Conservation (phyloP, 2,113 vertebrate species). For the Progne subis region DNA sequence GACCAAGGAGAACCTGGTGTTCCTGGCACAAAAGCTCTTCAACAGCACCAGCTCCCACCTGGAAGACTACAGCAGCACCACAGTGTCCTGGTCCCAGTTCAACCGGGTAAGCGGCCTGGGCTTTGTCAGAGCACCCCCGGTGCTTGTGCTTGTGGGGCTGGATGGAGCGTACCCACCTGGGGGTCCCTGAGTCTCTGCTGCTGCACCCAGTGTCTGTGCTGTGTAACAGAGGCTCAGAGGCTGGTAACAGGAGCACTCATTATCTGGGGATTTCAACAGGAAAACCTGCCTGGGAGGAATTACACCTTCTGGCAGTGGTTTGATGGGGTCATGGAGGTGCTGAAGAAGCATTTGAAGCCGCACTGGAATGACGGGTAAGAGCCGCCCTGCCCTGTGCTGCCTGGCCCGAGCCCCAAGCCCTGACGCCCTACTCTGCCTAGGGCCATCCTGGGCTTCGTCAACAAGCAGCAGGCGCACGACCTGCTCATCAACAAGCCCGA, state of each 20-base stretch:
- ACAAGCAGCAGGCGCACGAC: constrained; percentile 97
- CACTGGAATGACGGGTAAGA: constrained; percentile 97
- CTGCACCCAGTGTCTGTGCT: fast-evolving
- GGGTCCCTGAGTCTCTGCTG: fast-evolving
- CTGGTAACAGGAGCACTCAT: not conserved
- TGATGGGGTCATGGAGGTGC: constrained; percentile 96
- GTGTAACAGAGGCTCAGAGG: not conserved
- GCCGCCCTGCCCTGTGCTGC: not conserved
- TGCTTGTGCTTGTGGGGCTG: fast-evolving
- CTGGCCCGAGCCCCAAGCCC: not conserved
- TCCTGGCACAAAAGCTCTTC: constrained; percentile 94
- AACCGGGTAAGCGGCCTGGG: constrained; percentile 82
- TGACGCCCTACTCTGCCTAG: constrained; percentile 68
- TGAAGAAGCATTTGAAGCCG: constrained; percentile 94
- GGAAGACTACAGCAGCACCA: constrained; percentile 90
- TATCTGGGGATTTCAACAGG: constrained; percentile 72
- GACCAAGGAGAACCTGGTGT: constrained; percentile 93
- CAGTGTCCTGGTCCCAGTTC: constrained; percentile 97
- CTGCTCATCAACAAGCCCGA: constrained; percentile 97
- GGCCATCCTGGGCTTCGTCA: constrained; percentile 96
- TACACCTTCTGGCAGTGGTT: constrained; percentile 99
- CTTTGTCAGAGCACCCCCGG: not conserved
- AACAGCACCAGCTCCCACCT: constrained; percentile 86
- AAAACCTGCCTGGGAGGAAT: constrained; percentile 93
- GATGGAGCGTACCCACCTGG: not conserved